Evolutionary conservation across 2,113 vertebrate species (phyloP).

Genomic region (Cyanoliseus patagonus): DNA sequence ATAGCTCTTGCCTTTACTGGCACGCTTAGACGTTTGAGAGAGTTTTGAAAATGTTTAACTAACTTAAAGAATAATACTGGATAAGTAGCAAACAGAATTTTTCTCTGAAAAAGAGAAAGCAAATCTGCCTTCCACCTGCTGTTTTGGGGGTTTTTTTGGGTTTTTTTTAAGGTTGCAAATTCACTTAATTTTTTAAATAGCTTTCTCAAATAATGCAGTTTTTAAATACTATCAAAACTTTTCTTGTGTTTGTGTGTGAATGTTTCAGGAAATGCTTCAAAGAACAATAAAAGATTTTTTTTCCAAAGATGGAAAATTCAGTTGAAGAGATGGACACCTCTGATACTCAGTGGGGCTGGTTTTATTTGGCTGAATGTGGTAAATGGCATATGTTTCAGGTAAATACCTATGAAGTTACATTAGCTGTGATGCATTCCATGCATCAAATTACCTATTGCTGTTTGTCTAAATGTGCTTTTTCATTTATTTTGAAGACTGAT

Average conservation of each 20-base stretch:
- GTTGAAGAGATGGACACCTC: slow-evolving; percentile 94
- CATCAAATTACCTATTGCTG: background rate
- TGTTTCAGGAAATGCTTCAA: slow-evolving; percentile 74
- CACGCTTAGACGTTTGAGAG: background rate
- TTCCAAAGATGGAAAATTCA: slow-evolving; percentile 49
- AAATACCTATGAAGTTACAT: background rate
- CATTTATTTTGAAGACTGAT: slow-evolving; percentile 81
- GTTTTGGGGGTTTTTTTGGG: no score
- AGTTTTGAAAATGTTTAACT: background rate
- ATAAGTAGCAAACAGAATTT: background rate
- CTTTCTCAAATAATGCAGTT: background rate
- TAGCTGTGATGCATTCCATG: background rate
- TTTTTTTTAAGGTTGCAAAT: background rate
- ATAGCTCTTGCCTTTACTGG: background rate
- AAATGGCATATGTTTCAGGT: slow-evolving; percentile 99
- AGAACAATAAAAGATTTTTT: slow-evolving; percentile 61
- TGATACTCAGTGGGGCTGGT: slow-evolving; percentile 94
- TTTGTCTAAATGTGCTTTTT: slow-evolving; percentile 60
- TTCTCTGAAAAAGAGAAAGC: background rate
- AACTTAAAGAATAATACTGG: background rate
- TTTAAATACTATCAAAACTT: background rate
- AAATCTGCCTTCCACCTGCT: background rate
- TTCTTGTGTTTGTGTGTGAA: background rate
- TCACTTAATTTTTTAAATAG: background rate
- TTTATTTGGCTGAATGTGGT: slow-evolving; percentile 94